Percentiles rank a stretch among this genome's conserved stretches.
Conservation (phyloP, 2,888 invertebrate genomes). For the Sarcophaga subvicina region DNA sequence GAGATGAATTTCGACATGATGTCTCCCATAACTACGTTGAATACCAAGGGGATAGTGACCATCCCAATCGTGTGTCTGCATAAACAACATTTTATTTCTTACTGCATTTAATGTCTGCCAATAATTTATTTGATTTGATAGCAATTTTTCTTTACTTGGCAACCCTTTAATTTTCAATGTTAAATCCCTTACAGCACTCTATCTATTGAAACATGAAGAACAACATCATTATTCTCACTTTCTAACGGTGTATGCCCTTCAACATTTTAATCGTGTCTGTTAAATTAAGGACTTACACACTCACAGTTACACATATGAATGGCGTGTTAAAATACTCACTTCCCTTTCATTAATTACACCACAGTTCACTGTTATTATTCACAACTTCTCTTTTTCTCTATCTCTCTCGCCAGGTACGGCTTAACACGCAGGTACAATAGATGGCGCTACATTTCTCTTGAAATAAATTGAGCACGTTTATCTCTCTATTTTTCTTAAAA, state of each 20-base stretch:
- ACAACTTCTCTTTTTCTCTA: not conserved
- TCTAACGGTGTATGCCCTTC: not conserved
- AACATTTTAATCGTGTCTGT: not conserved
- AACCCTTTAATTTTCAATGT: not conserved
- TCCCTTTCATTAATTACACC: not conserved
- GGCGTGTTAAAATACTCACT: not conserved
- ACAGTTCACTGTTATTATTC: constrained; percentile 10
- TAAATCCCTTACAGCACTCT: not conserved
- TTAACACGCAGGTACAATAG: constrained; percentile 21
- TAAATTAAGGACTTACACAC: too few species aligned
- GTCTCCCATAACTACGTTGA: too few species aligned
- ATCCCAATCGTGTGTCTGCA: too few species aligned
- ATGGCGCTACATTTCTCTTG: not conserved
- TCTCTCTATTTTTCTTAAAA: not conserved
- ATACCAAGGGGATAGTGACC: too few species aligned
- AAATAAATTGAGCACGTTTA: not conserved
- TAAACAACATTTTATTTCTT: too few species aligned
- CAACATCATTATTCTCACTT: not conserved
- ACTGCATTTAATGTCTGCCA: too few species aligned
- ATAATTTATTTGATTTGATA: too few species aligned
- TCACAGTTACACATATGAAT: not conserved
- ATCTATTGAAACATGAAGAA: not conserved
- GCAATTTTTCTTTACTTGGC: not conserved
- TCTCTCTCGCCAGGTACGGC: not conserved
- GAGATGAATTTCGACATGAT: too few species aligned